These are phyloP conservation scores for Daphoenositta chrysoptera DNA, from an alignment of 2,113 vertebrate species.

Conservation along the genomic window DNA sequence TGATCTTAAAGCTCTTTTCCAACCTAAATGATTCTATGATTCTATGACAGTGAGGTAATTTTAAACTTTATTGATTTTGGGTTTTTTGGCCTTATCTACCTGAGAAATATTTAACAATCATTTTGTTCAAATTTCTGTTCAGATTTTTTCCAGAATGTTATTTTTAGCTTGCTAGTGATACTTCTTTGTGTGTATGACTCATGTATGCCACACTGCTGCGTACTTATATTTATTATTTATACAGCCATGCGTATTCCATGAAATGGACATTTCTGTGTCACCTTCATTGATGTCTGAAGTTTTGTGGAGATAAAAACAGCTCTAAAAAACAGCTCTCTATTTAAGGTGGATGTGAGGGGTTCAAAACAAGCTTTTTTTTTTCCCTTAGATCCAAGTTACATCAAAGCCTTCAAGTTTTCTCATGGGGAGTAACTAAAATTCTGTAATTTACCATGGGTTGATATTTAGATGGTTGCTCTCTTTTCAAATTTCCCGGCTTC, in stretches of 20 bases:
- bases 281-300: background rate
- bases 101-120: background rate
- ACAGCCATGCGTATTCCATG: conserved; percentile 1
- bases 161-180: conserved; percentile 1
- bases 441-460: background rate
- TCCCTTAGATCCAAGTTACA: background rate
- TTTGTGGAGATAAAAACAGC: background rate
- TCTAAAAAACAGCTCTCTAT: background rate
- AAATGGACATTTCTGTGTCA: background rate
- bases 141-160: background rate
- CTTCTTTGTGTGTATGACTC: background rate
- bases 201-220: background rate
- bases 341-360: background rate
- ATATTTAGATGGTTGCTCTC: background rate
- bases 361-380: background rate
- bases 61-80: background rate
- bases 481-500: background rate
- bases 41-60: background rate
- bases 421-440: background rate
- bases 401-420: background rate
- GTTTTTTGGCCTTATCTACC: background rate
- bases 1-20: background rate
- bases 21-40: background rate
- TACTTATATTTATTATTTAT: conserved; percentile 53
- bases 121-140: background rate